A percentile compares a stretch with the other conserved stretches of the same genome.
These are phyloP conservation scores for Helicoverpa zea DNA, from an alignment of 1,140 invertebrate species.

Conservation along the genomic window DNA sequence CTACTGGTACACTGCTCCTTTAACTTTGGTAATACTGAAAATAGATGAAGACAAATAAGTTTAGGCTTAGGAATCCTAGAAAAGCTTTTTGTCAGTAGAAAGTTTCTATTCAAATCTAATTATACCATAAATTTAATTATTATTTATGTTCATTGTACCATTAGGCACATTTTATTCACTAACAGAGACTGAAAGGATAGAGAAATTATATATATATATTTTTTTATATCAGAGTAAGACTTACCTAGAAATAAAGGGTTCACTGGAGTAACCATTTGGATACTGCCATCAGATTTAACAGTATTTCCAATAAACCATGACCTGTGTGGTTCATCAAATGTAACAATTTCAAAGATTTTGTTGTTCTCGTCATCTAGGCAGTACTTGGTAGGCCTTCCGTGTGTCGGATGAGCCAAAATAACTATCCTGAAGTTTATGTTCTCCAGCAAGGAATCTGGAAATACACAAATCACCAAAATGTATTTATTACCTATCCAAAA, in stretches of 20 bases:
- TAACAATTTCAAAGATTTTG: slow-evolving; percentile 83
- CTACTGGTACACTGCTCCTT: slow-evolving; percentile 87
- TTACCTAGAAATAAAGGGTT: slow-evolving; percentile 91
- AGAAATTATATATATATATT: background rate
- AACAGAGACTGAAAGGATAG: too few species aligned
- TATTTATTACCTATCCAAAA: background rate
- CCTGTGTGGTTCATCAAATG: slow-evolving; percentile 85
- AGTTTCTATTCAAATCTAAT: too few species aligned
- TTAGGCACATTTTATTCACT: too few species aligned
- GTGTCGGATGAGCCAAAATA: slow-evolving; percentile 90
- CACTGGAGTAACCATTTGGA: slow-evolving; percentile 90
- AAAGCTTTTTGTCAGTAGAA: too few species aligned
- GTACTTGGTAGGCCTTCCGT: slow-evolving; percentile 88
- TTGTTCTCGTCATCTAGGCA: slow-evolving; percentile 87
- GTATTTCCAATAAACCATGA: slow-evolving; percentile 77
- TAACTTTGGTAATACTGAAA: slow-evolving; percentile 80
- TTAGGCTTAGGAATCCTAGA: too few species aligned
- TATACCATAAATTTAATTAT: too few species aligned
- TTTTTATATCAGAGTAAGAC: too few species aligned
- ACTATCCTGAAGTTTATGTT: slow-evolving; percentile 91
- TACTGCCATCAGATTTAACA: slow-evolving; percentile 92
- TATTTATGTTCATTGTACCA: too few species aligned
- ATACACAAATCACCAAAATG: too few species aligned
- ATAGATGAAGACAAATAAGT: slow-evolving; percentile 48
- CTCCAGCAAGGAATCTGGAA: slow-evolving; percentile 86